Evolutionary conservation across 2,888 invertebrate species (phyloP), one percentile per base, ranked within the genome.

Genomic region (Disparrhopalites patrizii): DNA sequence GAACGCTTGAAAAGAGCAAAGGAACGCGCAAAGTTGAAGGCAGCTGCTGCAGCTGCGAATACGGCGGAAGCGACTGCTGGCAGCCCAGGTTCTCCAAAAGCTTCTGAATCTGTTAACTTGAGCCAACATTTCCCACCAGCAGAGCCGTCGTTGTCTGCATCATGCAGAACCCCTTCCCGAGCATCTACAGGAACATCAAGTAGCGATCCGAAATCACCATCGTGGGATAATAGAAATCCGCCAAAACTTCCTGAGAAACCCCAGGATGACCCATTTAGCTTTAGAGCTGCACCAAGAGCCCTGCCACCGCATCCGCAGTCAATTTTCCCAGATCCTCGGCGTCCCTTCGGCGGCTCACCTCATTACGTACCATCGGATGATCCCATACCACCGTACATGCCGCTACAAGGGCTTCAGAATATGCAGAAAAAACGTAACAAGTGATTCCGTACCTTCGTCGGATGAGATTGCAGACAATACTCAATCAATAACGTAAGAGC

Each of bases 1-100:
- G 86, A 86, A 20, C 86, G 87, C 78, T 85, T 86, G 1, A 85
- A 85, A 75, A 82, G 87, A 69, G 87, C 88, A 7, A 83, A 86
- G 74, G 89, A 89, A 77, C 82, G 85, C 74, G 88, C 88, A 3
- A 77, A 85, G 65, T 83, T 85, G 73, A 85, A 85, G 76, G 84
- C 85, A 81, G 76, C 82, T 82, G 71, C 82, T 81, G 70, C 77
- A 27, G 68, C 64, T 55, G 47, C 33, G 1, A 31, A 47, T 23
- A 31, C 43, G 10, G 3, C 31, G 5, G 36, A 47, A 27, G 18
- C 27, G 8, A 3, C 55, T 18, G 30, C 33, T 1, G 40, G 25
- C 10, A 20, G 23, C 15, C 20, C 27, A 31, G 33, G 10, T 20
- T 31, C 40, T 47, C 64, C 47, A 50, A n/a, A n/a, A n/a, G 27